These are phyloP conservation scores for Desmodus rotundus DNA, from an alignment of 2,113 vertebrate genomes.

Conservation along the genomic window DNA sequence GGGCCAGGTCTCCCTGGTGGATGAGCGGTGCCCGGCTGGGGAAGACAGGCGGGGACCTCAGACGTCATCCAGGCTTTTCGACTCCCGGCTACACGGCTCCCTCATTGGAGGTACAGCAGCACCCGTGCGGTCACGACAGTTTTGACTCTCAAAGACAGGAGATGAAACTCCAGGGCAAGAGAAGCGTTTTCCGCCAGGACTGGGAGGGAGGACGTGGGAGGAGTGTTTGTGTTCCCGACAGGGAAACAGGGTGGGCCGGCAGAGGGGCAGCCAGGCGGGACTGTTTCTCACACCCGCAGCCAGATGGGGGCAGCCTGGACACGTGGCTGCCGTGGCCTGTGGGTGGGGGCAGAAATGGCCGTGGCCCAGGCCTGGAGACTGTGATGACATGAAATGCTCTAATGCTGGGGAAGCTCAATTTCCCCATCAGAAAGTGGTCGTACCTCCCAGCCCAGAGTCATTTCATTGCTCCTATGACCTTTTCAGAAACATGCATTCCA, in stretches of 20 bases:
- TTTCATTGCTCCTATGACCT: neutral
- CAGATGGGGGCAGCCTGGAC: neutral
- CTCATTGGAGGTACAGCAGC: too few species aligned
- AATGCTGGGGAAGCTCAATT: neutral
- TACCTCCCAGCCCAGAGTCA: neutral
- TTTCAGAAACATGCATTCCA: neutral
- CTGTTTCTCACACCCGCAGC: neutral
- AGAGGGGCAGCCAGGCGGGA: rapidly evolving
- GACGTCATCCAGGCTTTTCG: too few species aligned
- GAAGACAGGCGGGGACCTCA: too few species aligned
- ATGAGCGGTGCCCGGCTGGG: too few species aligned
- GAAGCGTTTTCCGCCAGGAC: neutral
- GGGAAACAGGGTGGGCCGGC: rapidly evolving
- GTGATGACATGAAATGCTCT: neutral
- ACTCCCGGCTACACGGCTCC: too few species aligned
- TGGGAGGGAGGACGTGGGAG: neutral
- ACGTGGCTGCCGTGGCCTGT: neutral
- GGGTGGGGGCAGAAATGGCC: too few species aligned
- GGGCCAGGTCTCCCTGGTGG: too few species aligned
- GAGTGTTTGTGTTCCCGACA: too few species aligned
- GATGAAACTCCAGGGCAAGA: neutral
- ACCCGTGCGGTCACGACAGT: neutral
- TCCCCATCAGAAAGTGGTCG: neutral
- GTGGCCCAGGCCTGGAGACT: too few species aligned
- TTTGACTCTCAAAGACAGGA: neutral